Evolutionary conservation across 2,888 invertebrate species (phyloP).

Genomic region (Idaea aversata): DNA sequence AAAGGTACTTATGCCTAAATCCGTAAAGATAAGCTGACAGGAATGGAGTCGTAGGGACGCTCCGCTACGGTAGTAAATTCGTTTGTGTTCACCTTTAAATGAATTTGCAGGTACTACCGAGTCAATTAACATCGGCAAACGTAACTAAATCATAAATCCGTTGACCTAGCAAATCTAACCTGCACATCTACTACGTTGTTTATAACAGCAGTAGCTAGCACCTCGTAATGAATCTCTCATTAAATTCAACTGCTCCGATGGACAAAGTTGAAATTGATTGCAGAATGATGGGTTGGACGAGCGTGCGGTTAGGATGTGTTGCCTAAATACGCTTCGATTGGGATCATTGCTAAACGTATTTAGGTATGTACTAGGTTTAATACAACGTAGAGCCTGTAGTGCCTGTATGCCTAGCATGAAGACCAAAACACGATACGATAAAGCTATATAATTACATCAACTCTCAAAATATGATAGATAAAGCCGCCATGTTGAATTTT

Average conservation of each 20-base stretch:
- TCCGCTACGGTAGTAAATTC: too few species aligned
- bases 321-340: constrained; percentile 26
- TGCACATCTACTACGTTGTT: constrained; percentile 41
- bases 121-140: constrained; percentile 41
- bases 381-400: not conserved
- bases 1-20: too few species aligned
- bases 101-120: constrained; percentile 25
- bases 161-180: constrained; percentile 44
- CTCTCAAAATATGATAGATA: too few species aligned
- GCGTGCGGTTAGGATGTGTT: constrained; percentile 20
- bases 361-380: not conserved
- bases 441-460: too few species aligned
- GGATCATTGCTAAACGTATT: constrained; percentile 9
- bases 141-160: constrained; percentile 52
- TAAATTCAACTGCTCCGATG: constrained; percentile 34
- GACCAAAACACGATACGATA: too few species aligned
- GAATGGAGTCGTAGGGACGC: too few species aligned
- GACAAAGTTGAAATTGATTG: constrained; percentile 39
- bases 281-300: constrained; percentile 19
- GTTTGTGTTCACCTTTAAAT: constrained; percentile 3
- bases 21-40: too few species aligned
- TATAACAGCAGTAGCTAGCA: constrained; percentile 43
- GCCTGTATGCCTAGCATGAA: too few species aligned
- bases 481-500: too few species aligned
- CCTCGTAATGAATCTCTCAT: constrained; percentile 41